These are phyloP conservation scores for Synergus japonicus DNA, from an alignment of 2,888 invertebrate genomes.

Conservation along the genomic window DNA sequence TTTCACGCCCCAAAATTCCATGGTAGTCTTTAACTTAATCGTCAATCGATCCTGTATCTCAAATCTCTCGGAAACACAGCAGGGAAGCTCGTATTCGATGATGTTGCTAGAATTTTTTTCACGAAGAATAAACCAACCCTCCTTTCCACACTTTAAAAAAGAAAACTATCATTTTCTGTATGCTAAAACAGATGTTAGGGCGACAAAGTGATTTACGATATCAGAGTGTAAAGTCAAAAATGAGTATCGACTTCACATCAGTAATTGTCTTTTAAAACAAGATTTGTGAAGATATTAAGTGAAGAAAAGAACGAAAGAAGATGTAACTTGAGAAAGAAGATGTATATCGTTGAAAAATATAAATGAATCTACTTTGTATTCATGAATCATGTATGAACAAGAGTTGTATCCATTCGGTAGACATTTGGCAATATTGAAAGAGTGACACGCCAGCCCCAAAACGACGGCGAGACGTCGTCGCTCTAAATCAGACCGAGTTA, in stretches of 20 bases:
- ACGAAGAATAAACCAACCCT: not conserved
- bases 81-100: not conserved
- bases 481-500: constrained; percentile 75
- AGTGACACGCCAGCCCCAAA: constrained; percentile 55
- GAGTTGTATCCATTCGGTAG: not conserved
- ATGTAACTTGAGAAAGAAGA: constrained; percentile 42
- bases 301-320: not conserved
- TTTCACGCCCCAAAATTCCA: constrained; percentile 54
- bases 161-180: not conserved
- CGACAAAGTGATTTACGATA: too few relatives aligned
- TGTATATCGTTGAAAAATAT: not conserved
- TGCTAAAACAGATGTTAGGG: not conserved
- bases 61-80: constrained; percentile 57
- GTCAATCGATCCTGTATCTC: constrained; percentile 62
- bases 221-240: too few relatives aligned
- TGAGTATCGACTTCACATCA: not conserved
- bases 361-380: not conserved
- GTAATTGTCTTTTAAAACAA: not conserved
- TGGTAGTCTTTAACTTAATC: constrained; percentile 52
- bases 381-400: constrained; percentile 12
- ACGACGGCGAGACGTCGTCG: constrained; percentile 55
- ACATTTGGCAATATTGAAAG: constrained; percentile 46
- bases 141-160: not conserved
- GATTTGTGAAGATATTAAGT: not conserved
- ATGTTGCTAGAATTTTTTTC: not conserved